Conservation (phyloP, 2,888 invertebrate genomes). For the Oxystoma pomonae region DNA sequence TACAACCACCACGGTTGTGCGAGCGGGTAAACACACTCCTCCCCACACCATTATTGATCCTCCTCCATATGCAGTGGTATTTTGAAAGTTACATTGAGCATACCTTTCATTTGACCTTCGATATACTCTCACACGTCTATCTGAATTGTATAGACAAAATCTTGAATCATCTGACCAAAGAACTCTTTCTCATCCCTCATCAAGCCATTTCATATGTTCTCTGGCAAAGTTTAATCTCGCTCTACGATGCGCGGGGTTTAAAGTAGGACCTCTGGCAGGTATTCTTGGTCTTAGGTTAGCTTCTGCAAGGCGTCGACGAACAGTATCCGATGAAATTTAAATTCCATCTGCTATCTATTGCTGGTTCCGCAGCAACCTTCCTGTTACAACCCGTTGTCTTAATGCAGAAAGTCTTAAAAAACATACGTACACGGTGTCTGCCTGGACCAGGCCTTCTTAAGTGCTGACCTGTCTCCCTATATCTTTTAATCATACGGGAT, state of each 20-base stretch:
- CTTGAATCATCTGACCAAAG: conserved; percentile 9
- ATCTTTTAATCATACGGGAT: conserved; percentile 8
- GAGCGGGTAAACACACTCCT: conserved; percentile 16
- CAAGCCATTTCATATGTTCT: conserved; percentile 7
- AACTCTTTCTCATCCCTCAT: conserved; percentile 9
- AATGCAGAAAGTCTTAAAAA: conserved; percentile 3
- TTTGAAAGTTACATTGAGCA: neutral
- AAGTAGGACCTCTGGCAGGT: neutral
- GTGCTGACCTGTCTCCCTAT: conserved; percentile 12
- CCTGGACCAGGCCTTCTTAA: conserved; percentile 11
- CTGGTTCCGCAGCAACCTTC: conserved; percentile 11
- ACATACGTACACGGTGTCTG: conserved; percentile 6
- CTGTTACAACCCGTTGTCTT: conserved; percentile 9
- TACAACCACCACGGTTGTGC: conserved; percentile 6
- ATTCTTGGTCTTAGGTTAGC: neutral
- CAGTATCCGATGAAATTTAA: conserved; percentile 6
- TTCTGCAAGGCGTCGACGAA: too few relatives aligned
- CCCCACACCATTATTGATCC: conserved; percentile 19
- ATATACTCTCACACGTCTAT: conserved; percentile 11
- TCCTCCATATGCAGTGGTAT: neutral
- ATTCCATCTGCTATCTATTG: neutral
- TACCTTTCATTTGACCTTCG: conserved; percentile 6
- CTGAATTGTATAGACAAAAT: conserved; percentile 10
- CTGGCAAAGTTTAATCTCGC: conserved; percentile 10
- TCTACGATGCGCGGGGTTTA: conserved; percentile 8